These are phyloP conservation scores for Limnephilus auricula DNA, from an alignment of 2,888 invertebrate species.

Conservation along the genomic window DNA sequence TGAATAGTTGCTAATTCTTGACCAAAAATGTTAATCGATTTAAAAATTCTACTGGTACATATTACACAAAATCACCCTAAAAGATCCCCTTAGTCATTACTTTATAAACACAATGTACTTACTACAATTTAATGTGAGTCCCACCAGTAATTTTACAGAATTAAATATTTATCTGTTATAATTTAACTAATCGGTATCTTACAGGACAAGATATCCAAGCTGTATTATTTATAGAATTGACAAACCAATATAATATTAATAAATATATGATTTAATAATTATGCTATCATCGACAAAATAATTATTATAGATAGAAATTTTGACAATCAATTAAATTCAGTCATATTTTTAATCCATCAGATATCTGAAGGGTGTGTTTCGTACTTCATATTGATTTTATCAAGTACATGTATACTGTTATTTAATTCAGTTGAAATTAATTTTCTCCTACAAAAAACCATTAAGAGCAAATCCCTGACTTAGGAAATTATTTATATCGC, in stretches of 20 bases:
- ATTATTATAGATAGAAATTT: neutral
- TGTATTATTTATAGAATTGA: conserved; percentile 22
- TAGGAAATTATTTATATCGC: neutral
- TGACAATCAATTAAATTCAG: neutral
- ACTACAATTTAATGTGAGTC: neutral
- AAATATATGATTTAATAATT: conserved; percentile 7
- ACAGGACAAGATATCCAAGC: conserved; percentile 32
- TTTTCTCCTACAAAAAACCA: neutral
- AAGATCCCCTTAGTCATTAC: neutral
- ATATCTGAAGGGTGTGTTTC: neutral
- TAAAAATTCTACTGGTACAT: too few relatives aligned
- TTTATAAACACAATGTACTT: neutral
- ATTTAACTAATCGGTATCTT: conserved; percentile 15
- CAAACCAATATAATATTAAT: neutral
- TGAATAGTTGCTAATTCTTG: too few relatives aligned
- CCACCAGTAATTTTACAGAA: neutral
- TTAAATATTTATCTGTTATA: neutral
- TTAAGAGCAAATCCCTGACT: neutral
- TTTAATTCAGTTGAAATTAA: neutral
- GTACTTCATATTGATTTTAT: too few relatives aligned
- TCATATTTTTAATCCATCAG: neutral
- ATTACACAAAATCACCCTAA: neutral
- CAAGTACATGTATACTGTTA: neutral
- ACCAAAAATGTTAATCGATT: too few relatives aligned
- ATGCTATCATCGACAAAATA: neutral